A percentile compares a stretch with the other conserved stretches of the same genome.
Conservation (phyloP, 2,797 vertebrate genomes). For the Amphiprion clarkii region DNA sequence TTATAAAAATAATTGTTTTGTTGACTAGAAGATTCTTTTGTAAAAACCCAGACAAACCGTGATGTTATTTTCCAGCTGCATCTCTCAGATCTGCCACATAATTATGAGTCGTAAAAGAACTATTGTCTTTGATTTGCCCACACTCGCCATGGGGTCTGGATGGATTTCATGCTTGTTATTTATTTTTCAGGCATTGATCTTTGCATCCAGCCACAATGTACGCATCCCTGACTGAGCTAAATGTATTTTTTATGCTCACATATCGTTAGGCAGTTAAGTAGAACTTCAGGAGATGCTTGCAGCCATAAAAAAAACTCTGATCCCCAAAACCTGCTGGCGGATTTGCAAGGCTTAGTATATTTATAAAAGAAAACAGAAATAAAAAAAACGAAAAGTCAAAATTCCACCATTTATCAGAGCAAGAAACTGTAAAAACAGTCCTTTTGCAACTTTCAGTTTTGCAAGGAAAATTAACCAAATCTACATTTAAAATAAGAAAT, state of each 20-base stretch:
- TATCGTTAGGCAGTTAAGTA: not conserved
- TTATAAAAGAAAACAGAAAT: too few relatives aligned
- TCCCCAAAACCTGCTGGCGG: too few relatives aligned
- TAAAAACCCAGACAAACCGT: not conserved
- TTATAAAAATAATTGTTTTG: not conserved
- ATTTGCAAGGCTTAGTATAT: too few relatives aligned
- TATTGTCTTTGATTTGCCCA: not conserved
- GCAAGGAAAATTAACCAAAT: too few relatives aligned
- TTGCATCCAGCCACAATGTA: slow-evolving; percentile 2
- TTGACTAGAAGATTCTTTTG: not conserved
- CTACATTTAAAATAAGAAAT: too few relatives aligned
- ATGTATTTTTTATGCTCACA: not conserved
- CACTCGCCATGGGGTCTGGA: not conserved
- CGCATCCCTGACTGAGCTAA: not conserved
- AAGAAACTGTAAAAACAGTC: too few relatives aligned
- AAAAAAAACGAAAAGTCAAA: too few relatives aligned
- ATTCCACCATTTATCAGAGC: too few relatives aligned
- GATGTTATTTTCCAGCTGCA: not conserved
- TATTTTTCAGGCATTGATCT: slow-evolving; percentile 19
- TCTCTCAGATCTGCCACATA: not conserved
- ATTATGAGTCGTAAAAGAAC: not conserved
- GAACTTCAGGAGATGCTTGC: too few relatives aligned
- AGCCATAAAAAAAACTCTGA: not conserved
- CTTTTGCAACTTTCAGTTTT: too few relatives aligned
- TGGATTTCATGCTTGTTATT: slow-evolving; percentile 6